Conservation (phyloP, 2,797 vertebrate species). For the Acridotheres tristis region DNA sequence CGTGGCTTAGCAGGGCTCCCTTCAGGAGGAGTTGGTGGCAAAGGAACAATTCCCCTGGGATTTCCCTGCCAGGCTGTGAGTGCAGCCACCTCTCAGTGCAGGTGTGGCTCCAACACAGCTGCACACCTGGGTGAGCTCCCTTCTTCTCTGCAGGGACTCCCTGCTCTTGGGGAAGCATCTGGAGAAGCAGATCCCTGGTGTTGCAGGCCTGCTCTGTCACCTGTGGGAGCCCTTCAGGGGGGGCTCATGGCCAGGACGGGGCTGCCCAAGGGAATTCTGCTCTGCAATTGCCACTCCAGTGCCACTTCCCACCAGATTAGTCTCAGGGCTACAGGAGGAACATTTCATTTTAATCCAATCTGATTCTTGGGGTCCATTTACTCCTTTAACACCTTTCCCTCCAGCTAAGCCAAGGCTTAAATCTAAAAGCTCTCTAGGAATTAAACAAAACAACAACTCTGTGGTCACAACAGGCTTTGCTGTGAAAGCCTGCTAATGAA, state of each 20-base stretch:
- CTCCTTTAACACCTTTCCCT: not conserved
- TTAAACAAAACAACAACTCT: not conserved
- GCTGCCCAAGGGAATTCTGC: not conserved
- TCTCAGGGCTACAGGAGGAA: not conserved
- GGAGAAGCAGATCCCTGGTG: not conserved
- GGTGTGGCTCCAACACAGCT: not conserved
- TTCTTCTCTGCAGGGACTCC: not conserved
- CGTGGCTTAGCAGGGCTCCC: rapidly evolving
- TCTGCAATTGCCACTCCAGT: not conserved
- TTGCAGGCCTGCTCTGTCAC: not conserved
- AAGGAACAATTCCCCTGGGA: not conserved
- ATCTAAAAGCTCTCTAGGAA: not conserved
- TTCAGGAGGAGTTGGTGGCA: not conserved
- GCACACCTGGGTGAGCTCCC: rapidly evolving
- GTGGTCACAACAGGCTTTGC: not conserved
- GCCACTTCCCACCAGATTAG: not conserved
- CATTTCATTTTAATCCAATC: not conserved
- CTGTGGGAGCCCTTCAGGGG: not conserved
- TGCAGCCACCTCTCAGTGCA: not conserved
- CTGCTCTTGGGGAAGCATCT: not conserved
- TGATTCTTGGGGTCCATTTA: not conserved
- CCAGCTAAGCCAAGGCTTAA: not conserved
- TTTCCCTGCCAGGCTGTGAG: not conserved
- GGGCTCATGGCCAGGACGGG: not conserved
- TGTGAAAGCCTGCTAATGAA: not conserved